Conservation (phyloP, 2,888 invertebrate genomes). For the Spisula solida region DNA sequence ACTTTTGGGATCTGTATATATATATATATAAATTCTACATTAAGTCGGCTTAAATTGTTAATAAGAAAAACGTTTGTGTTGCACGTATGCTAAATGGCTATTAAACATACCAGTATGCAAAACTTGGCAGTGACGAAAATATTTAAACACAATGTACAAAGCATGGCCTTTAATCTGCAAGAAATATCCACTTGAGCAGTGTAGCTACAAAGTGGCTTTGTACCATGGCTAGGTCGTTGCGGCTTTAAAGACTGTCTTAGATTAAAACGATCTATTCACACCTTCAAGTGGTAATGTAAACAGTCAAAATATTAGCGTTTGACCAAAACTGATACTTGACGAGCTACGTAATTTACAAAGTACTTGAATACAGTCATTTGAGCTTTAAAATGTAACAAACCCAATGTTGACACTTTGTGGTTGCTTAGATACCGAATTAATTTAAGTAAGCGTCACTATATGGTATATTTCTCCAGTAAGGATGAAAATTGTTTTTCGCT, state of each 20-base stretch:
- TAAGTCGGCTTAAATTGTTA: not conserved
- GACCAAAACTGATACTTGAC: slow-evolving; percentile 5
- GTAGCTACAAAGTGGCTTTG: not conserved
- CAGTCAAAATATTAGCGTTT: not conserved
- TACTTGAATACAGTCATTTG: not conserved
- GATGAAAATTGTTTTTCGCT: no score
- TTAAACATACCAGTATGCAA: not conserved
- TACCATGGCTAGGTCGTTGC: not conserved
- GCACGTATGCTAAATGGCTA: not conserved
- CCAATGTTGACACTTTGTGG: not conserved
- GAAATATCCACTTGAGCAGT: not conserved
- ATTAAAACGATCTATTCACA: slow-evolving; percentile 8
- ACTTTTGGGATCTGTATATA: no score
- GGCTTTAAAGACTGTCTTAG: not conserved
- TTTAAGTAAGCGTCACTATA: not conserved
- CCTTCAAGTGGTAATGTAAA: slow-evolving; percentile 3
- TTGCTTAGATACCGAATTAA: not conserved
- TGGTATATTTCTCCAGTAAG: no score
- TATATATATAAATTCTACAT: no score
- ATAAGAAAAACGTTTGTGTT: not conserved
- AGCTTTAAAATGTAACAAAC: not conserved
- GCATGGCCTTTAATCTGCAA: not conserved
- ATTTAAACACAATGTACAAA: not conserved
- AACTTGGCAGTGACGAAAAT: not conserved
- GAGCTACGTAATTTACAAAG: not conserved